Evolutionary conservation across 2,797 vertebrate species (phyloP).

Genomic region (Pangasius macronema): DNA sequence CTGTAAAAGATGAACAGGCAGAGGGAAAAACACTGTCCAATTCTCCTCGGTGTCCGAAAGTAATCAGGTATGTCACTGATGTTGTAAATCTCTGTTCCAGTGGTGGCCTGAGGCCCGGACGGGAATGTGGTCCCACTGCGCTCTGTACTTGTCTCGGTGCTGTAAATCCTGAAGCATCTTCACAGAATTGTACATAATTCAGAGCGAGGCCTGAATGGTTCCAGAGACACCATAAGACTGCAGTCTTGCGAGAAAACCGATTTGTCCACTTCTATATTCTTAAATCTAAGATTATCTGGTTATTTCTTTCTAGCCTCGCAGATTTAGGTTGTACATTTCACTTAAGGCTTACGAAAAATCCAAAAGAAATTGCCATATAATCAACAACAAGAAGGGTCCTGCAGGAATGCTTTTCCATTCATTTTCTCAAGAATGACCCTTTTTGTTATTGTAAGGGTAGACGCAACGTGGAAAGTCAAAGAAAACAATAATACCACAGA

Average conservation of each 20-base stretch:
- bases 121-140: conserved; percentile 64
- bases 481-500: conserved; percentile 36
- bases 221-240: conserved; percentile 61
- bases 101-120: conserved; percentile 65
- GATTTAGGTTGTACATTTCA: background rate
- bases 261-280: conserved; percentile 57
- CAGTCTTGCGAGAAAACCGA: conserved; percentile 64
- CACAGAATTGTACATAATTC: conserved; percentile 50
- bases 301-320: background rate
- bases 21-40: conserved; percentile 66
- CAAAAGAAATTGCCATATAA: background rate
- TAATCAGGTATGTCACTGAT: conserved; percentile 77
- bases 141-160: conserved; percentile 62
- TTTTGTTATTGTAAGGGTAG: conserved; percentile 14
- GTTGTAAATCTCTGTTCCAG: conserved; percentile 70
- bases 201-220: conserved; percentile 49
- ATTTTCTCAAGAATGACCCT: conserved; percentile 6
- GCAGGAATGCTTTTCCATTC: background rate
- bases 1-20: conserved; percentile 46
- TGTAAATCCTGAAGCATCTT: conserved; percentile 71
- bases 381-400: background rate
- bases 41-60: conserved; percentile 70
- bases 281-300: background rate
- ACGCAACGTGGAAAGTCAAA: conserved; percentile 38
- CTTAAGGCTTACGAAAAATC: background rate